These are phyloP conservation scores for Ephialtes manifestator DNA, from an alignment of 2,888 invertebrate species.

Conservation along the genomic window DNA sequence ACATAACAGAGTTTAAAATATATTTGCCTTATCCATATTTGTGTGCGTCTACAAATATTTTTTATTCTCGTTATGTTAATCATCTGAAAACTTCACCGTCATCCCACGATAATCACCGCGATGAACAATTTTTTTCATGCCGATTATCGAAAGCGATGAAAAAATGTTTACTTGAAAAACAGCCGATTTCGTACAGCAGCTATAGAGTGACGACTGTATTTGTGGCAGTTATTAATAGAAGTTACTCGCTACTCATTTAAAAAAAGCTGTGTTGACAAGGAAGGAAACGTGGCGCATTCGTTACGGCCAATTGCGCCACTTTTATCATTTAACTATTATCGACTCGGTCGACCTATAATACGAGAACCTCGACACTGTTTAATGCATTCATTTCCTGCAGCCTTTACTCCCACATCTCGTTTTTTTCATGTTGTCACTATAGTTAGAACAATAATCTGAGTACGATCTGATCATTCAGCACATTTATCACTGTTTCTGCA, in stretches of 20 bases:
- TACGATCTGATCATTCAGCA: not conserved
- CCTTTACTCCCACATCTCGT: not conserved
- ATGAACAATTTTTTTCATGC: no score
- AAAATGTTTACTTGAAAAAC: not conserved
- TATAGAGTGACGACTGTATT: not conserved
- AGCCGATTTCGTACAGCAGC: not conserved
- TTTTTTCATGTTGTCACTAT: not conserved
- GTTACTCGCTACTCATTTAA: not conserved
- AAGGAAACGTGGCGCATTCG: not conserved
- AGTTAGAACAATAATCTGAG: not conserved
- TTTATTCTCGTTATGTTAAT: no score
- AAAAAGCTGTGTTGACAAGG: not conserved
- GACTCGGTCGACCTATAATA: not conserved
- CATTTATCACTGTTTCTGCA: no score
- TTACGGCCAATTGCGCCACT: not conserved
- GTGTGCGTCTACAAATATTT: no score
- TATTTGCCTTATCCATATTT: no score
- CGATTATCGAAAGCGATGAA: not conserved
- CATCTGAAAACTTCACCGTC: no score
- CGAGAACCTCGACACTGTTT: not conserved
- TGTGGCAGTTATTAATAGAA: not conserved
- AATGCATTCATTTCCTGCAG: not conserved
- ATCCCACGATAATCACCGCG: no score
- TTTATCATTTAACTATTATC: slow-evolving; percentile 3
- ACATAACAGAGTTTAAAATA: no score